phyloP scores from a whole-genome alignment of 2,888 invertebrate species.

The Sinopyrophorus schimmeli region DNA sequence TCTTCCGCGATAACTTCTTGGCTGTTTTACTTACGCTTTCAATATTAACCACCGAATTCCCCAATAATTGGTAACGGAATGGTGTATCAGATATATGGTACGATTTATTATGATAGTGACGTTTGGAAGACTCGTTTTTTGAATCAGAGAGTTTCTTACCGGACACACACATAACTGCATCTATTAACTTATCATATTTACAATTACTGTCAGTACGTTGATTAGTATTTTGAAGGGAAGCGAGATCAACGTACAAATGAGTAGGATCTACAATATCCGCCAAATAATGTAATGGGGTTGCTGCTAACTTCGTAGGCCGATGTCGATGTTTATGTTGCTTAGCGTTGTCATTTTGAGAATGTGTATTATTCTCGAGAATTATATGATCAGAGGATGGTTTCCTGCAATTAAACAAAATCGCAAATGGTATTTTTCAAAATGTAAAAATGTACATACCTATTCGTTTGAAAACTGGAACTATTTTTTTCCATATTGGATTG shows the following conservation, averaged over 20 bases:
- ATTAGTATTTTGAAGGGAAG: slow-evolving; percentile 42
- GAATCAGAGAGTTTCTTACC: slow-evolving; percentile 34
- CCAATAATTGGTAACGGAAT: slow-evolving; percentile 47
- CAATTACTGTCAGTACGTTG: slow-evolving; percentile 41
- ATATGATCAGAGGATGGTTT: slow-evolving; percentile 38
- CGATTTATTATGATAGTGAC: slow-evolving; percentile 54
- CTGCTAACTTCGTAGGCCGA: slow-evolving; percentile 32
- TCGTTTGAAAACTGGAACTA: slow-evolving; percentile 81
- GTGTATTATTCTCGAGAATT: slow-evolving; percentile 30
- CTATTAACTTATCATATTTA: slow-evolving; percentile 45
- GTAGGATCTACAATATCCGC: slow-evolving; percentile 42
- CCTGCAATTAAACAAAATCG: slow-evolving; percentile 29
- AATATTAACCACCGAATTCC: slow-evolving; percentile 36
- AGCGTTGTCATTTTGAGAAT: slow-evolving; percentile 25
- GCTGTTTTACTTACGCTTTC: slow-evolving; percentile 36
- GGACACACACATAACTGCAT: slow-evolving; percentile 46
- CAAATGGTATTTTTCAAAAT: slow-evolving; percentile 6
- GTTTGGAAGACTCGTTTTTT: slow-evolving; percentile 35
- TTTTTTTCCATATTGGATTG: slow-evolving; percentile 92
- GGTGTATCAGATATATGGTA: slow-evolving; percentile 51
- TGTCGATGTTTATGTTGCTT: slow-evolving; percentile 35
- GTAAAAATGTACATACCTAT: slow-evolving; percentile 62
- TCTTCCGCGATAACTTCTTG: slow-evolving; percentile 35
- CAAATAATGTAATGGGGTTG: slow-evolving; percentile 38
- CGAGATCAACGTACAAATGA: slow-evolving; percentile 45